Percentiles rank a stretch among this genome's conserved stretches.
Conservation (phyloP, 2,113 vertebrate species). For the Sprattus sprattus region DNA sequence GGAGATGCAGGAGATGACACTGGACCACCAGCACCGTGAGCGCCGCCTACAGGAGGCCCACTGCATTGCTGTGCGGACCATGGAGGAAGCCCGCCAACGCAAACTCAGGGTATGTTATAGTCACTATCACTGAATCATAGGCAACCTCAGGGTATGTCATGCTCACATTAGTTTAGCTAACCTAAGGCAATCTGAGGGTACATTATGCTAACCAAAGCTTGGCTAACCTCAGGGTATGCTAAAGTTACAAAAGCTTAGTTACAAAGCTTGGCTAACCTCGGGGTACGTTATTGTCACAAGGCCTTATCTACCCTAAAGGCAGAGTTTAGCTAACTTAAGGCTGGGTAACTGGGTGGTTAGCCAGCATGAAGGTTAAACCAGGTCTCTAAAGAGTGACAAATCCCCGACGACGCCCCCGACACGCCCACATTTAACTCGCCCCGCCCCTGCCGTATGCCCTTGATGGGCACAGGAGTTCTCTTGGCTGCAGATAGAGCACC, state of each 20-base stretch:
- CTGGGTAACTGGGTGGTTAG: neutral
- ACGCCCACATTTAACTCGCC: too few species aligned
- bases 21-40: slow-evolving; percentile 90
- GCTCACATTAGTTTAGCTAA: neutral
- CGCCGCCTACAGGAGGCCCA: slow-evolving; percentile 91
- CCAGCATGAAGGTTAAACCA: neutral
- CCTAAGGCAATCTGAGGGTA: too few species aligned
- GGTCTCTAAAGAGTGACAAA: too few species aligned
- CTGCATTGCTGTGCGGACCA: slow-evolving; percentile 86
- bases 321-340: neutral
- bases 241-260: neutral
- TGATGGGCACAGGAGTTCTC: too few species aligned
- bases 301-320: neutral
- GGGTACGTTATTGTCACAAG: neutral
- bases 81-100: slow-evolving; percentile 91
- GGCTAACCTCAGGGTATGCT: neutral
- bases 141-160: neutral
- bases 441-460: too few species aligned
- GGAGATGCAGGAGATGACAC: slow-evolving; percentile 90
- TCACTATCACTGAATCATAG: too few species aligned
- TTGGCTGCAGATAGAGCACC: too few species aligned
- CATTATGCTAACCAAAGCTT: neutral
- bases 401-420: too few species aligned
- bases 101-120: slow-evolving; percentile 79
- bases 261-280: neutral